These are phyloP conservation scores for Calypte anna DNA, from an alignment of 2,113 vertebrate species.

Conservation along the genomic window DNA sequence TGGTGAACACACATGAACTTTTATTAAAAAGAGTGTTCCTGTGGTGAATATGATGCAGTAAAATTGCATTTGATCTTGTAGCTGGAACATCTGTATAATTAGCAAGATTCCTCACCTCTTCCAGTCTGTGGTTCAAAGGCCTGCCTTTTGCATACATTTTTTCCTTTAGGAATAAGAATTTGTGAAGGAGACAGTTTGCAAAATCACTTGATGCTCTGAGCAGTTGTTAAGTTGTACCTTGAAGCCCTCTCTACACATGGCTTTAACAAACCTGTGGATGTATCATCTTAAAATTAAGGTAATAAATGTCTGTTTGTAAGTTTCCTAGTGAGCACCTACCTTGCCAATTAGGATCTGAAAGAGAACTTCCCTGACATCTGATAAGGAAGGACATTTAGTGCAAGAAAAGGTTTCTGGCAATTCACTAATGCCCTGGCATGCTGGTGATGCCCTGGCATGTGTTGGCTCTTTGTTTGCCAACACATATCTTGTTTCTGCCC, in stretches of 20 bases:
- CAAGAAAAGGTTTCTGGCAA: not conserved
- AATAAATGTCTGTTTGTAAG: not conserved
- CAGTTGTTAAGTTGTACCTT: not conserved
- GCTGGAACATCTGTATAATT: slow-evolving; percentile 48
- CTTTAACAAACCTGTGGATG: not conserved
- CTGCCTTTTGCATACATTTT: not conserved
- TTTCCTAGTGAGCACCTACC: not conserved
- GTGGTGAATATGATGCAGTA: slow-evolving; percentile 13
- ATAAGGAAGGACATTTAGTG: not conserved
- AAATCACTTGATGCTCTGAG: not conserved
- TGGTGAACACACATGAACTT: not conserved
- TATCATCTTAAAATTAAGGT: not conserved
- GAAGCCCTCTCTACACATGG: not conserved
- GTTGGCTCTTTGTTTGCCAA: not conserved
- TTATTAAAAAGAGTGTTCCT: slow-evolving; percentile 28
- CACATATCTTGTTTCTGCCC: not conserved
- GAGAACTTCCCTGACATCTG: not conserved
- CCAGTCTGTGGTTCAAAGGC: not conserved
- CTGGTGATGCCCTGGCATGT: not conserved
- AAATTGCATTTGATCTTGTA: slow-evolving; percentile 17
- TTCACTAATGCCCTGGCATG: not conserved
- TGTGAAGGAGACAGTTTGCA: not conserved
- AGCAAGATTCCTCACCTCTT: slow-evolving; percentile 34
- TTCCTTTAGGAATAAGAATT: not conserved
- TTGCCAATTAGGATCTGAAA: not conserved